These are phyloP conservation scores for Cantharis rufa DNA, from an alignment of 2,888 invertebrate species.

Conservation along the genomic window DNA sequence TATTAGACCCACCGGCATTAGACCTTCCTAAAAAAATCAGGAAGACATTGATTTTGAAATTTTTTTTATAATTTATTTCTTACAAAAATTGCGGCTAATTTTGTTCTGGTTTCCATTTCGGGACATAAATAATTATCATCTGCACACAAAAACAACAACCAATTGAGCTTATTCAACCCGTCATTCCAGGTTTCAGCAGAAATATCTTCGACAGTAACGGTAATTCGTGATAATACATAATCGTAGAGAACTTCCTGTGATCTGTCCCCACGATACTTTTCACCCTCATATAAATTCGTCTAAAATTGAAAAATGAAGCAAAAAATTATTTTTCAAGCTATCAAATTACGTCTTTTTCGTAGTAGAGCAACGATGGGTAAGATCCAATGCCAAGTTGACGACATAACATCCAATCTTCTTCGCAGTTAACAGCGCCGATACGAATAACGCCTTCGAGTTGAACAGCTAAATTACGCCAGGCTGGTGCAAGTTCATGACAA, in stretches of 20 bases:
- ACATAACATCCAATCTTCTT: conserved; percentile 81
- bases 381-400: conserved; percentile 71
- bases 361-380: conserved; percentile 79
- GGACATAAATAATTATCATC: conserved; percentile 61
- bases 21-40: conserved; percentile 48
- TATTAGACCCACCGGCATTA: conserved; percentile 60
- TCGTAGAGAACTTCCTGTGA: conserved; percentile 64
- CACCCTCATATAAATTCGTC: conserved; percentile 61
- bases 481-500: conserved; percentile 80
- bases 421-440: conserved; percentile 85
- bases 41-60: neutral
- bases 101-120: conserved; percentile 61
- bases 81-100: conserved; percentile 77
- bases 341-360: conserved; percentile 52
- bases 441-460: conserved; percentile 78
- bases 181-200: conserved; percentile 52
- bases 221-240: conserved; percentile 66
- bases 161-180: conserved; percentile 51
- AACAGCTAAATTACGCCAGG: conserved; percentile 79
- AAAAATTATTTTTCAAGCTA: neutral
- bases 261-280: conserved; percentile 64
- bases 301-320: conserved; percentile 39
- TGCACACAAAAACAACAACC: conserved; percentile 64
- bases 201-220: conserved; percentile 54
- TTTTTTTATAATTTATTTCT: conserved; percentile 42